phyloP scores from a whole-genome alignment of 1,140 invertebrate genomes.

The Lepidotrigona ventralis region DNA sequence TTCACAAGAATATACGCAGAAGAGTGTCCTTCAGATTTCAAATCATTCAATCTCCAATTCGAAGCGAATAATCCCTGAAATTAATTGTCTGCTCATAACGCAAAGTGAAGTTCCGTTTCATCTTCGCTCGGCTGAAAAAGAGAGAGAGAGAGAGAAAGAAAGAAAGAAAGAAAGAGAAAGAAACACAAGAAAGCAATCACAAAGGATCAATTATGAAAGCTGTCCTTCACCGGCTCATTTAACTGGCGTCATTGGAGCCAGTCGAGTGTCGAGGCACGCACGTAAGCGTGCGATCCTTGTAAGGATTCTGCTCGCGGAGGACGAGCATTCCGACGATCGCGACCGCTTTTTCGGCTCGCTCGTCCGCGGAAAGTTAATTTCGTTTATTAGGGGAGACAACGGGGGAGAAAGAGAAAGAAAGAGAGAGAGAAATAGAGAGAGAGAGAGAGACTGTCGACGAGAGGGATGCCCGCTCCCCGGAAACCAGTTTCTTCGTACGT shows the following conservation, averaged over 20 bases:
- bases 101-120: too few relatives aligned
- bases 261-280: slow-evolving; percentile 11
- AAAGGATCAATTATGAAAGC: not conserved
- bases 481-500: slow-evolving; percentile 54
- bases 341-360: slow-evolving; percentile 57
- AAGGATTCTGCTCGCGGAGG: slow-evolving; percentile 14
- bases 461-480: slow-evolving; percentile 24
- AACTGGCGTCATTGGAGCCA: not conserved
- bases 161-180: too few relatives aligned
- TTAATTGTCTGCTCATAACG: not conserved
- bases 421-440: slow-evolving; percentile 13
- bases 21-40: too few relatives aligned
- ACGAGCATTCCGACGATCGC: slow-evolving; percentile 54
- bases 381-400: slow-evolving; percentile 54
- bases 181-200: not conserved
- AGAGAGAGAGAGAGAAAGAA: too few relatives aligned
- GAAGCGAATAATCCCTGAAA: not conserved
- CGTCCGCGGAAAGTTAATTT: slow-evolving; percentile 66
- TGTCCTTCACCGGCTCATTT: not conserved
- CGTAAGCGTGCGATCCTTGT: slow-evolving; percentile 23
- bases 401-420: slow-evolving; percentile 1
- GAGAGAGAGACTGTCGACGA: not conserved
- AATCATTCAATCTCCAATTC: not conserved
- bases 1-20: too few relatives aligned
- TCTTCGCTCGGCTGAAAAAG: too few relatives aligned